Evolutionary conservation across 2,113 vertebrate genomes (phyloP).

Genomic region (Petrocephalus zakoni): DNA sequence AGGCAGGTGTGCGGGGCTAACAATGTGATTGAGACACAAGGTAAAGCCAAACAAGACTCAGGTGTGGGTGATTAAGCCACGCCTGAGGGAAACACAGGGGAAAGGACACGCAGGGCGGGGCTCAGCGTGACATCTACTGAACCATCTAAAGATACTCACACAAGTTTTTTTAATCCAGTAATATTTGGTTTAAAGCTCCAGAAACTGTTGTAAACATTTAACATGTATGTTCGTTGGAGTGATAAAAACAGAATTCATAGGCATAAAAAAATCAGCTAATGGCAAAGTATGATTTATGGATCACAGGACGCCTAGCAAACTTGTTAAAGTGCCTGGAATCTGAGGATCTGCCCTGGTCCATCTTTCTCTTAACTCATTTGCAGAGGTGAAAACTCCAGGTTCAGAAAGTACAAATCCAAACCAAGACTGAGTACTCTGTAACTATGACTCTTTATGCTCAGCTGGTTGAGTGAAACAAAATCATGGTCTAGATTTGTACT

Average conservation of each 20-base stretch:
- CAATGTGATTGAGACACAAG: too few relatives aligned
- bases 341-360: background rate
- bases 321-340: background rate
- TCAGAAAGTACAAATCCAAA: background rate
- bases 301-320: background rate
- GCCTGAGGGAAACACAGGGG: too few relatives aligned
- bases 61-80: too few relatives aligned
- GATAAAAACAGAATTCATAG: background rate
- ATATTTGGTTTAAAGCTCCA: background rate
- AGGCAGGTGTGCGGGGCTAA: too few relatives aligned
- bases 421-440: background rate
- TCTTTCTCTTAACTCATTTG: background rate
- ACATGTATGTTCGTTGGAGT: background rate
- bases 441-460: background rate
- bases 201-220: background rate
- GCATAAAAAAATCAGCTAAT: background rate
- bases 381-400: background rate
- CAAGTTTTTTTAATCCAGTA: background rate
- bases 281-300: background rate
- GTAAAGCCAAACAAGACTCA: too few relatives aligned
- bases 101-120: too few relatives aligned
- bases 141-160: background rate
- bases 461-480: background rate
- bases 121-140: too few relatives aligned
- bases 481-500: background rate